Evolutionary conservation across 2,888 invertebrate genomes (phyloP).

Genomic region (Thymelicus lineola): DNA sequence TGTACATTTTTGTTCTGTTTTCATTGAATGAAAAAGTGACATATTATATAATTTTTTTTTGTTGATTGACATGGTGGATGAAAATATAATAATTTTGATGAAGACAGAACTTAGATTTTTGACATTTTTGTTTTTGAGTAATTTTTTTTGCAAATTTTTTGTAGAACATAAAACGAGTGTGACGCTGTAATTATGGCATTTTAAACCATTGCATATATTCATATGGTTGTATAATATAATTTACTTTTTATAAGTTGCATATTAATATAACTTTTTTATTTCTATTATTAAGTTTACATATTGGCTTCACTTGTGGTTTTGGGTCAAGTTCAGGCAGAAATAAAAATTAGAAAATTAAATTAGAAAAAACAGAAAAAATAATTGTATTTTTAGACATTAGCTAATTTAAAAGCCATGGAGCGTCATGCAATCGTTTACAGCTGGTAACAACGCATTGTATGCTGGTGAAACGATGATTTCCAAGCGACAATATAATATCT

Average conservation of each 20-base stretch:
- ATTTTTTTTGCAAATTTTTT: slow-evolving; percentile 79
- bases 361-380: too few species aligned
- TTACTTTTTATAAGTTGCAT: too few species aligned
- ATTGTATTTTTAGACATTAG: neutral
- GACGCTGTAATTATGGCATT: neutral
- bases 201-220: neutral
- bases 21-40: neutral
- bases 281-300: too few species aligned
- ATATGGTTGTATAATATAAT: too few species aligned
- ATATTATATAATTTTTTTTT: too few species aligned
- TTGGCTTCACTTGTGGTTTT: too few species aligned
- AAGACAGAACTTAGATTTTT: neutral
- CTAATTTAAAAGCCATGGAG: slow-evolving; percentile 55
- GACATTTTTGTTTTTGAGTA: neutral
- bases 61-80: too few species aligned
- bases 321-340: too few species aligned
- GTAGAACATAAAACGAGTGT: slow-evolving; percentile 45
- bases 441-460: slow-evolving; percentile 2
- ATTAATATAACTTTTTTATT: too few species aligned
- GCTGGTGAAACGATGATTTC: slow-evolving; percentile 13
- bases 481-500: too few species aligned
- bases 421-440: slow-evolving; percentile 55
- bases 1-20: neutral
- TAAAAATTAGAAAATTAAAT: too few species aligned
- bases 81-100: neutral